Evolutionary conservation across 2,888 invertebrate species (phyloP).

Genomic region (Mimachlamys varia): DNA sequence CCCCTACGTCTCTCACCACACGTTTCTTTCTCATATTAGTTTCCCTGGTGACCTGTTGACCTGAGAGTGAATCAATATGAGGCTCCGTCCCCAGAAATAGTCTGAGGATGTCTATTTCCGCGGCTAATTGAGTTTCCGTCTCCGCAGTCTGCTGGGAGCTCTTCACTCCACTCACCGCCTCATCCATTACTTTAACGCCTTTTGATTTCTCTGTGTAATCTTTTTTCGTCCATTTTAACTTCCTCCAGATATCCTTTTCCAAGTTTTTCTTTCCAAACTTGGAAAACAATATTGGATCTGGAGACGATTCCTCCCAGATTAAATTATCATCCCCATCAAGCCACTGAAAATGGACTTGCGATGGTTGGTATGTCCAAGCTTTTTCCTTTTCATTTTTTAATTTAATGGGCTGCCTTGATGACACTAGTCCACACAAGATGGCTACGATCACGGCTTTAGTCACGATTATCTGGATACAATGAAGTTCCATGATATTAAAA

Average conservation of each 20-base stretch:
- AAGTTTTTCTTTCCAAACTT: background rate
- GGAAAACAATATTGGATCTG: background rate
- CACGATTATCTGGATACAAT: background rate
- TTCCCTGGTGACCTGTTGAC: background rate
- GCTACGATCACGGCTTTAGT: background rate
- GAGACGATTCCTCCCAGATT: background rate
- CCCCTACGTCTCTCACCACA: slow-evolving; percentile 6
- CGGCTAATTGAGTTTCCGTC: background rate
- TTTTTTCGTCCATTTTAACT: background rate
- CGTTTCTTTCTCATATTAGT: background rate
- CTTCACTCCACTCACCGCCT: background rate
- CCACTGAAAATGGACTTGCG: slow-evolving; percentile 32
- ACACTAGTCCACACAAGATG: background rate
- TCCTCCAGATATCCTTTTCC: background rate
- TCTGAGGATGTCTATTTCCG: background rate
- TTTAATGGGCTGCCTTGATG: background rate
- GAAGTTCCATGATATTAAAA: background rate
- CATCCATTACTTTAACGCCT: background rate
- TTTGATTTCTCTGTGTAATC: background rate
- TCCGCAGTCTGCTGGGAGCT: background rate
- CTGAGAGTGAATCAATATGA: background rate
- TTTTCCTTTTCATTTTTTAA: background rate
- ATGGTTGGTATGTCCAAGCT: background rate
- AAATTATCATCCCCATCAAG: background rate
- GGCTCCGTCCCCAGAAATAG: background rate